A percentile compares a stretch with the other conserved stretches of the same genome.
Evolutionary conservation across 2,113 vertebrate genomes (phyloP).

Genomic region (Callionymus lyra): DNA sequence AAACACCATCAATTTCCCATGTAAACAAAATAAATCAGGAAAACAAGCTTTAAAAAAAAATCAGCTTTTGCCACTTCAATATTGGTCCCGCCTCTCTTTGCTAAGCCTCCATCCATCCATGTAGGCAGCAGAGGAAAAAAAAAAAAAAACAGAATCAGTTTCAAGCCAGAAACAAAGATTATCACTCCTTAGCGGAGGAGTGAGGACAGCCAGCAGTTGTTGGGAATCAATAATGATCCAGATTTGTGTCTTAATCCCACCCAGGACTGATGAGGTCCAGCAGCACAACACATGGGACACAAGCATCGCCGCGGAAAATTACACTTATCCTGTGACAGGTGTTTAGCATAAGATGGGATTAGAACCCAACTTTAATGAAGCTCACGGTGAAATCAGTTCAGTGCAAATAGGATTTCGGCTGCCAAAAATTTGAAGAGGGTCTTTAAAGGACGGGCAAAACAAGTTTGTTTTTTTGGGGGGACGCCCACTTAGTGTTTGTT

Average conservation of each 20-base stretch:
- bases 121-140: constrained; percentile 1
- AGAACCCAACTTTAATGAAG: constrained; percentile 28
- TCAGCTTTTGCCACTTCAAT: background rate
- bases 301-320: constrained; percentile 18
- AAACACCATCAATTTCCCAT: too few species aligned
- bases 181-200: constrained; percentile 23
- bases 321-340: constrained; percentile 20
- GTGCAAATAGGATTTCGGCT: too few species aligned
- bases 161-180: constrained; percentile 34
- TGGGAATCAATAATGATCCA: constrained; percentile 38
- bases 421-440: too few species aligned
- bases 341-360: constrained; percentile 29
- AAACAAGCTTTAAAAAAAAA: background rate
- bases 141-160: constrained; percentile 11
- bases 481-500: too few species aligned
- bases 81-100: constrained; percentile 1
- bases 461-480: background rate
- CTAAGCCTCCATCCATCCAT: background rate
- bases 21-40: too few species aligned
- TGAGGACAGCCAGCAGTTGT: constrained; percentile 26
- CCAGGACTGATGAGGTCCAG: background rate
- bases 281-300: constrained; percentile 7
- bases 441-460: too few species aligned
- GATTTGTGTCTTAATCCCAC: constrained; percentile 42
- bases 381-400: constrained; percentile 7